A percentile compares a stretch with the other conserved stretches of the same genome.
Conservation (phyloP, 1,140 invertebrate genomes). For the Spodoptera litura region DNA sequence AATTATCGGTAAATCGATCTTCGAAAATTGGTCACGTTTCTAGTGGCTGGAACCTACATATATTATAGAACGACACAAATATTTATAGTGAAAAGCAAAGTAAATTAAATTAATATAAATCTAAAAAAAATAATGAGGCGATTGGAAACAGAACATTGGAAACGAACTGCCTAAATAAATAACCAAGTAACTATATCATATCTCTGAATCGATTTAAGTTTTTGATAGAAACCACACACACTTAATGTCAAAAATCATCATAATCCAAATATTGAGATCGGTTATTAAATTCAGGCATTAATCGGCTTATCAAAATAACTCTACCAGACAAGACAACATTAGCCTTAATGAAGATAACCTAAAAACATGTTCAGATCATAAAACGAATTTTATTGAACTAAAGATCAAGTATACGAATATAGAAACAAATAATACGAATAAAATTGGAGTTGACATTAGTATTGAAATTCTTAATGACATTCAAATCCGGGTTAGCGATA, state of each 20-base stretch:
- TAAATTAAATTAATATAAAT: too few species aligned
- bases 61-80: not conserved
- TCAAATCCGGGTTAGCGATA: not conserved
- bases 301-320: too few species aligned
- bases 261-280: too few species aligned
- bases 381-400: not conserved
- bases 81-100: too few species aligned
- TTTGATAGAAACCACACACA: too few species aligned
- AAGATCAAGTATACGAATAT: slow-evolving; percentile 1
- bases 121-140: too few species aligned
- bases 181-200: too few species aligned
- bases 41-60: not conserved
- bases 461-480: not conserved
- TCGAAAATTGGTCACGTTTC: not conserved
- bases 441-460: not conserved
- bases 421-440: not conserved
- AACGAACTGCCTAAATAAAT: too few species aligned
- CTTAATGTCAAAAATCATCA: too few species aligned
- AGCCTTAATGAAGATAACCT: not conserved
- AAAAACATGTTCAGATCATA: not conserved
- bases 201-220: too few species aligned
- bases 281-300: too few species aligned
- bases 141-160: too few species aligned
- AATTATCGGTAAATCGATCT: not conserved
- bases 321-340: not conserved